Percentiles rank a stretch among this genome's conserved stretches.
phyloP scores from a whole-genome alignment of 2,888 invertebrate genomes.

The Steromphala cineraria region DNA sequence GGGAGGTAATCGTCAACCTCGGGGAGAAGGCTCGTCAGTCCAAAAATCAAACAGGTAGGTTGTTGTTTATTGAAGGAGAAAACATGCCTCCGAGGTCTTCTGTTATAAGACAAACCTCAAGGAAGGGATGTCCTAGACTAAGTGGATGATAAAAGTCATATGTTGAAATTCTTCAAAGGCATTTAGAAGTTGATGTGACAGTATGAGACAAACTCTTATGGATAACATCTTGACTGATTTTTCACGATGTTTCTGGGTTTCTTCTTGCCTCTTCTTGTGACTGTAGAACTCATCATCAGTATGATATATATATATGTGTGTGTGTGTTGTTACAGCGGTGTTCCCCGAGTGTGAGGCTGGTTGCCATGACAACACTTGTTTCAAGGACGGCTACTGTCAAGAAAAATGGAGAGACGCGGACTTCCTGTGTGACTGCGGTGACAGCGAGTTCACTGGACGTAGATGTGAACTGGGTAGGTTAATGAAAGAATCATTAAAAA shows the following conservation, averaged over 20 bases:
- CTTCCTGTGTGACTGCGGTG: slow-evolving; percentile 62
- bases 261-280: no score
- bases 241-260: no score
- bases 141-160: no score
- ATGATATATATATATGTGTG: background rate
- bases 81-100: no score
- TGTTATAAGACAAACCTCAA: no score
- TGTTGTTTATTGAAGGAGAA: background rate
- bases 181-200: no score
- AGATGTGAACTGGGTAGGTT: slow-evolving; percentile 60
- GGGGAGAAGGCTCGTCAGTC: slow-evolving; percentile 37
- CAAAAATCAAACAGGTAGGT: slow-evolving; percentile 40
- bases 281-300: background rate
- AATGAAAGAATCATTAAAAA: no score
- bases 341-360: slow-evolving; percentile 56
- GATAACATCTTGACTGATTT: no score
- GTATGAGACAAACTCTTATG: no score
- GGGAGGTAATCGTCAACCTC: slow-evolving; percentile 48
- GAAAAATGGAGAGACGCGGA: slow-evolving; percentile 58
- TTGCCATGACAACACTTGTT: slow-evolving; percentile 55
- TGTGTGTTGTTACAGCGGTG: slow-evolving; percentile 36
- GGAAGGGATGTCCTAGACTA: no score
- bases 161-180: no score
- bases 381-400: slow-evolving; percentile 58
- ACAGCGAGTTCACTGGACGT: slow-evolving; percentile 58